These are phyloP conservation scores for Lamprotornis superbus DNA, from an alignment of 2,113 vertebrate genomes.

Conservation along the genomic window DNA sequence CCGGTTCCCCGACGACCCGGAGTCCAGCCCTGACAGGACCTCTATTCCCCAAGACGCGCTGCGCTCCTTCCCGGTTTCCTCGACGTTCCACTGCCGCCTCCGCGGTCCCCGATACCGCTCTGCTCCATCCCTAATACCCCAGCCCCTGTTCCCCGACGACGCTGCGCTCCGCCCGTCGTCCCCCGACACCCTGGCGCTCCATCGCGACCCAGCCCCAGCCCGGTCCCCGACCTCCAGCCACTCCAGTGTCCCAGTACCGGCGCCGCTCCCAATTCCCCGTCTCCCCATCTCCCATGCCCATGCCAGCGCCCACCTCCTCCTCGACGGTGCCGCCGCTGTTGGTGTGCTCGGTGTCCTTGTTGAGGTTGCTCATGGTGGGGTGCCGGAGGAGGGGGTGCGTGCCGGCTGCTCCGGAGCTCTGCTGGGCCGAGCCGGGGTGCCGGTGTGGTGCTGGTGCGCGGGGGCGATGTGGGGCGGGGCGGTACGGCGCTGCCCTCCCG, in stretches of 20 bases:
- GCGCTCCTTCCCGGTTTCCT: not conserved
- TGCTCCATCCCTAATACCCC: fast-evolving
- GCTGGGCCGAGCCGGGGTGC: not conserved
- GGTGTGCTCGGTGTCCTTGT: slow-evolving; percentile 73
- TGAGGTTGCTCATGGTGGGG: slow-evolving; percentile 74
- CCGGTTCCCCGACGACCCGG: not conserved
- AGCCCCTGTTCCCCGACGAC: not conserved
- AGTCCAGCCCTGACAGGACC: not conserved
- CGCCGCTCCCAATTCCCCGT: not conserved
- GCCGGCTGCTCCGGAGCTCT: not conserved
- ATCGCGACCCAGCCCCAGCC: not conserved
- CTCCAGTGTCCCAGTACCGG: not conserved
- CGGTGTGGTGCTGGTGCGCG: not conserved
- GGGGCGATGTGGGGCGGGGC: not conserved
- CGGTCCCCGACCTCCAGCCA: no score
- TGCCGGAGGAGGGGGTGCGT: not conserved
- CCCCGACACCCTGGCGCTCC: not conserved
- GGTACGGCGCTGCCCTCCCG: not conserved
- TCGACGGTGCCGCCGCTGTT: slow-evolving; percentile 56
- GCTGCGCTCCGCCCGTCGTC: no score
- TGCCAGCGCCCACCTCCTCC: slow-evolving; percentile 61
- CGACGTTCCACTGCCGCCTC: not conserved
- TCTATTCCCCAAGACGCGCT: not conserved
- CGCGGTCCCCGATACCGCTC: not conserved
- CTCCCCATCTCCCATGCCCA: not conserved